phyloP scores from a whole-genome alignment of 2,113 vertebrate genomes.

The Erpornis zantholeuca region DNA sequence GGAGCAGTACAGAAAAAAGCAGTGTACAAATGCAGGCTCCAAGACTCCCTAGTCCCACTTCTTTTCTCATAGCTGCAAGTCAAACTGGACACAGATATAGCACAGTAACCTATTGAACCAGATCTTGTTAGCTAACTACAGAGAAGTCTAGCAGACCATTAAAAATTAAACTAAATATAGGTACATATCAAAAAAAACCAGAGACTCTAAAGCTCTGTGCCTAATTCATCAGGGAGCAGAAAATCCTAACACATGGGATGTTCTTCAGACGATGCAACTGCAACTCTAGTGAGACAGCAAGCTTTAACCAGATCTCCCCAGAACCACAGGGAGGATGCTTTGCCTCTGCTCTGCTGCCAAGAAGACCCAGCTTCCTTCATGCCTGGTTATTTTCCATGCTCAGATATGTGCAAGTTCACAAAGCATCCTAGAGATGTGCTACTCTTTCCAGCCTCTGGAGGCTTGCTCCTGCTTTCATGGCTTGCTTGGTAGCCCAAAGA shows the following conservation, averaged over 20 bases:
- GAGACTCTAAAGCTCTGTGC: neutral
- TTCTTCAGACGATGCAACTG: neutral
- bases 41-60: neutral
- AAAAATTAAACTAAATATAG: slow-evolving; percentile 36
- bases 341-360: neutral
- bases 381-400: neutral
- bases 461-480: neutral
- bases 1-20: neutral
- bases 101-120: slow-evolving; percentile 55
- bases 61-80: neutral
- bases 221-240: neutral
- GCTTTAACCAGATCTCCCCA: neutral
- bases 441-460: neutral
- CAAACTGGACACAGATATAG: neutral
- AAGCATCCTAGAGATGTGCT: neutral
- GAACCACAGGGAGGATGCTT: neutral
- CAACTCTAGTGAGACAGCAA: neutral
- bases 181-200: neutral
- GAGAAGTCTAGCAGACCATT: neutral
- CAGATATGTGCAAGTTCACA: neutral
- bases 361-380: neutral
- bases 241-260: neutral
- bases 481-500: neutral
- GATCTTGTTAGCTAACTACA: neutral
- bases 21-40: neutral